Base-by-base conservation (phyloP, 2,797 vertebrate species). In the Varecia variegata region DNA sequence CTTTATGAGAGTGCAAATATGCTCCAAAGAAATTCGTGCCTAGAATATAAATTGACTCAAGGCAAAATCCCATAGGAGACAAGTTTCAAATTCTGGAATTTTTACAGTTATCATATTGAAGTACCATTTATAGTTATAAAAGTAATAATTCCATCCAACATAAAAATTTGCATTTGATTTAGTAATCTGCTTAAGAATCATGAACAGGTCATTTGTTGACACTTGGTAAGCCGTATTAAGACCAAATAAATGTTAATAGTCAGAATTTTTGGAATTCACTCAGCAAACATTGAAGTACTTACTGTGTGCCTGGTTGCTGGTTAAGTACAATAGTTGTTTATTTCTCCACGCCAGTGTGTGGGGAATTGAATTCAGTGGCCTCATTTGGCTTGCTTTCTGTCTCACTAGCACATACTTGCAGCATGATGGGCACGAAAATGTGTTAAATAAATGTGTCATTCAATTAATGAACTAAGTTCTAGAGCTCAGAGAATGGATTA, bases 1-100 rank as follows among this genome's bases (percentile, higher is more conserved):
- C 60, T 94, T 94, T 84, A 94, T 93, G 58, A 97, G 86, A 40
- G 60, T 88, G 18, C 21, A 87, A 30, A 80, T 38, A 76, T 50
- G 10, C 45, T 74, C 45, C 54, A 87, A 15, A 94, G 38, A 91
- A n/a, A 21, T 15, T 27, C 21, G 1, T 86, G 11, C 7, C 35
- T 85, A 45, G 32, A 50, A 38, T 90, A 32, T 70, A 90, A 94
- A 81, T 54, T 35, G 54, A 92, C 50, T 94, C n/a, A 81, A 89
- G 81, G 73, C 47, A 88, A 90, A 95, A 38, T 67, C 52, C 45
- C 25, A 2, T 89, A 43, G 50, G 60, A 89, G 67, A 74, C 38
- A 74, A 54, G 30, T 89, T 80, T 93, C 50, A 65, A 23, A 79
- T 80, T 88, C 18, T 52, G 43, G 58, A 82, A 43, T 80, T 45